Base-by-base conservation (phyloP, 2,113 vertebrate genomes). In the Centropristis striata region DNA sequence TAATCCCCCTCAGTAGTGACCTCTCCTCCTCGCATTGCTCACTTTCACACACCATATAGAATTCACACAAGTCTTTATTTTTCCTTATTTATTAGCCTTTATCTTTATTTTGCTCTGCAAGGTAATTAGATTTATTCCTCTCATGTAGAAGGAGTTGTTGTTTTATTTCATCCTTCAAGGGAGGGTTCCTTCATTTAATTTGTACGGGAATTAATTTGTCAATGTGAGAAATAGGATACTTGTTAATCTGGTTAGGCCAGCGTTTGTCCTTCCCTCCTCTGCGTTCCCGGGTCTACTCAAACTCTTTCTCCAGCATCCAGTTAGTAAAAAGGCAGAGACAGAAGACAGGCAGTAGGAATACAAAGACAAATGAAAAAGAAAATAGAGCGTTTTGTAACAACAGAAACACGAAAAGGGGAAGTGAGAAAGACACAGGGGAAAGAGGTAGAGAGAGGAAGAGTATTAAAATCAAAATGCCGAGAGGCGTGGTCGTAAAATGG, bases 131-230 rank as follows among this genome's bases (percentile, higher is more conserved):
- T 54, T 74, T 80, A 68, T 79, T 1, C 2, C 7, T 47, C 28
- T 72, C 65, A 39, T 75, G 46, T 73, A 36, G 42, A 23, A 18
- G 59, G 61, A 16, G 18, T 77, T 86, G 78, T 85, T 86, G 59
- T 86, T 88, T 86, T 84, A 89, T 90, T 90, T 78, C 54, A 83
- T 84, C 79, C 71, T 71, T 79, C 50, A 85, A 51, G 80, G 80
- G 85, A 85, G 42, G 51, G 61, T 53, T 79, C 68, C 54, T 86
- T 86, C 79, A 84, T 91, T 91, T 91, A 82, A 90, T 90, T 90
- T 90, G 72, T 75, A 68, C 58, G 58, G 86, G 91, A 93, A 91
- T 91, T 80, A 90, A 92, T 92, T 92, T 91, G 90, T 91, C 90
- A 89, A 18, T 74, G 71, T 89, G 90, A 89, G 86, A 79, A 92